These are phyloP conservation scores for Arge pagana DNA, from an alignment of 2,888 invertebrate species.

Conservation along the genomic window DNA sequence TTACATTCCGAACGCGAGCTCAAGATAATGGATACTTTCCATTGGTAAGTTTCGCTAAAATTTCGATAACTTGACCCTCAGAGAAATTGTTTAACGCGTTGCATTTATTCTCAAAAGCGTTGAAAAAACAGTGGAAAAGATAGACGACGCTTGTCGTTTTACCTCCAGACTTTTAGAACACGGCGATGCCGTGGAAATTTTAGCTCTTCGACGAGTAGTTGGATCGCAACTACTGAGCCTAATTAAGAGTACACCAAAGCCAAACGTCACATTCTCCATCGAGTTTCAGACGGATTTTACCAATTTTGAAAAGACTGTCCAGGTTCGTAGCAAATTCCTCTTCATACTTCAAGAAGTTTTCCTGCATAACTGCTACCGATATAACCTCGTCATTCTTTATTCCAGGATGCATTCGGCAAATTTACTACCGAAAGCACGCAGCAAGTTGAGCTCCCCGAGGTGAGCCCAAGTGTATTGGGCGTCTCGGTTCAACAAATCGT, in stretches of 20 bases:
- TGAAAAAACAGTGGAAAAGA: slow-evolving; percentile 81
- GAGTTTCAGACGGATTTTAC: slow-evolving; percentile 82
- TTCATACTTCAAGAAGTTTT: no score
- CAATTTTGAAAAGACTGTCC: slow-evolving; percentile 74
- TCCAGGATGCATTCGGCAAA: slow-evolving; percentile 72
- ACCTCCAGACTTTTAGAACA: slow-evolving; percentile 79
- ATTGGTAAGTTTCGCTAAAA: slow-evolving; percentile 56
- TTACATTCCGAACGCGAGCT: slow-evolving; percentile 85
- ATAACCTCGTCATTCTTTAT: no score
- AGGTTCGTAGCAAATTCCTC: slow-evolving; percentile 52
- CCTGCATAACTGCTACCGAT: no score
- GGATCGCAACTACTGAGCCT: slow-evolving; percentile 77
- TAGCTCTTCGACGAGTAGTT: slow-evolving; percentile 81
- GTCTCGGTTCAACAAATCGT: slow-evolving; percentile 61
- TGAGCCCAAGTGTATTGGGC: slow-evolving; percentile 60
- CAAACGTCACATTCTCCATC: slow-evolving; percentile 77
- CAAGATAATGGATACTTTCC: slow-evolving; percentile 86
- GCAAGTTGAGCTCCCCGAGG: slow-evolving; percentile 57
- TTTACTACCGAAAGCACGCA: slow-evolving; percentile 68
- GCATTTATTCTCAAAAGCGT: slow-evolving; percentile 58
- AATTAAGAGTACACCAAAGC: slow-evolving; percentile 80
- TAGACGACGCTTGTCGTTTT: slow-evolving; percentile 87
- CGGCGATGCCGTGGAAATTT: slow-evolving; percentile 84
- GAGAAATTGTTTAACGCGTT: background rate
- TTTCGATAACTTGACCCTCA: background rate